Base-by-base conservation (phyloP, 2,888 invertebrate species). In the Germaria angustata region DNA sequence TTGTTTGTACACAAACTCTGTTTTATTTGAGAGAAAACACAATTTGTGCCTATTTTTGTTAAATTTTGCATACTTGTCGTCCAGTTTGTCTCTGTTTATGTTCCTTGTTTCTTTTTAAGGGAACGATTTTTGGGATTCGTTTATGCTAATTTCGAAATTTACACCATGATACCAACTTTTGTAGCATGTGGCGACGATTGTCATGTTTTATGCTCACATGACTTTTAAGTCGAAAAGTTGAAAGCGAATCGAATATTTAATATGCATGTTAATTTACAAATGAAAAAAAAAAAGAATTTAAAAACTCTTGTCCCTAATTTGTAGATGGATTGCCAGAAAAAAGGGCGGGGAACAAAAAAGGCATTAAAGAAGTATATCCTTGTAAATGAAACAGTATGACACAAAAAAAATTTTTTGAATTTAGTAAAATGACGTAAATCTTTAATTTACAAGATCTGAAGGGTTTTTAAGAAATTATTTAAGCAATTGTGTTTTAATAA, bases 71-170 rank as follows among this genome's bases (percentile, higher is more conserved):
- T 68, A 79, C 69, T 82, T 82, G 79, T 82, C 75, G 75, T 66
- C 66, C 82, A 79, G 75, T 71, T 82, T 82, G 82, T 76, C 75
- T 46, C 17, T 59, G 15, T 57, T 39, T 9, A 36, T 65, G 65
- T 65, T 75, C n/a, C 15, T 22, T 9, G 4, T 49, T 39, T 32
- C 13, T 72, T 53, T 22, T 39, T 44, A 9, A 13, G 13, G 22
- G 53, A 41, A 59, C 9, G 9, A 6, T 9, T 32, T 55, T 66
- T 65, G 57, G 28, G 61, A 13, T 39, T 66, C 66, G 53, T 77
- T 81, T 79, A 79, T 79, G 82, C 69, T 79, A 82, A 79, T 82
- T 82, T 79, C 6, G 28, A 55, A 72, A 76, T 79, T 46, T 61
- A 82, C 78, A 82, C 78, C 51, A 59, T 69, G 69, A 55, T 71